These are phyloP conservation scores for Sisor rabdophorus DNA, from an alignment of 2,113 vertebrate species.

Conservation along the genomic window DNA sequence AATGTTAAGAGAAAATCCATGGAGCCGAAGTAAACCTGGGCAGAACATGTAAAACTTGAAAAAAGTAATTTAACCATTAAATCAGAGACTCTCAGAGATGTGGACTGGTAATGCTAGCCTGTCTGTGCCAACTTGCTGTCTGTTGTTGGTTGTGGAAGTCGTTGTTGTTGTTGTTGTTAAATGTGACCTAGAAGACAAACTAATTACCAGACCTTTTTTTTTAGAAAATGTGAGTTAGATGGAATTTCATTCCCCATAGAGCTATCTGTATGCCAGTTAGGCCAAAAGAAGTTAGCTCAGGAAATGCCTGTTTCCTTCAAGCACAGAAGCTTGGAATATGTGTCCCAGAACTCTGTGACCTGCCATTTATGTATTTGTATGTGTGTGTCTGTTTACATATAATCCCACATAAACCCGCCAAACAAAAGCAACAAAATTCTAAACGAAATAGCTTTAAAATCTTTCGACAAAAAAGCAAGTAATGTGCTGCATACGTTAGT, in stretches of 20 bases:
- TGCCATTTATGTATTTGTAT: constrained; percentile 29
- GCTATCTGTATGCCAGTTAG: constrained; percentile 14
- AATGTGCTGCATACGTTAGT: constrained; percentile 34
- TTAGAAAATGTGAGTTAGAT: background rate
- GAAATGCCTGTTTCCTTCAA: constrained; percentile 20
- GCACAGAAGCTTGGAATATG: constrained; percentile 43
- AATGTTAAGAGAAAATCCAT: background rate
- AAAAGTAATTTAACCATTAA: background rate
- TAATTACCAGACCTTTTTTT: background rate
- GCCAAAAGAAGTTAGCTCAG: constrained; percentile 9
- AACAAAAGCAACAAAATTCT: constrained; percentile 63
- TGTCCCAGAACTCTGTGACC: constrained; percentile 28
- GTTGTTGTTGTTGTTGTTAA: no score
- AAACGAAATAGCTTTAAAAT: constrained; percentile 69
- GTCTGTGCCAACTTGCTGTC: background rate
- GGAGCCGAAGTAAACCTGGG: background rate
- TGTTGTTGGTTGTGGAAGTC: background rate
- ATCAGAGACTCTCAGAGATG: background rate
- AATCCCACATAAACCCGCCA: constrained; percentile 53
- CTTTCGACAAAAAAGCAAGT: constrained; percentile 53
- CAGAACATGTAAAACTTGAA: background rate
- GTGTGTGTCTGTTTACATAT: constrained; percentile 27
- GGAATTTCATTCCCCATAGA: background rate
- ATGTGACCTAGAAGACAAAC: background rate
- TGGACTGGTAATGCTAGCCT: background rate